phyloP scores from a whole-genome alignment of 2,113 vertebrate species.

The Aythya baeri region DNA sequence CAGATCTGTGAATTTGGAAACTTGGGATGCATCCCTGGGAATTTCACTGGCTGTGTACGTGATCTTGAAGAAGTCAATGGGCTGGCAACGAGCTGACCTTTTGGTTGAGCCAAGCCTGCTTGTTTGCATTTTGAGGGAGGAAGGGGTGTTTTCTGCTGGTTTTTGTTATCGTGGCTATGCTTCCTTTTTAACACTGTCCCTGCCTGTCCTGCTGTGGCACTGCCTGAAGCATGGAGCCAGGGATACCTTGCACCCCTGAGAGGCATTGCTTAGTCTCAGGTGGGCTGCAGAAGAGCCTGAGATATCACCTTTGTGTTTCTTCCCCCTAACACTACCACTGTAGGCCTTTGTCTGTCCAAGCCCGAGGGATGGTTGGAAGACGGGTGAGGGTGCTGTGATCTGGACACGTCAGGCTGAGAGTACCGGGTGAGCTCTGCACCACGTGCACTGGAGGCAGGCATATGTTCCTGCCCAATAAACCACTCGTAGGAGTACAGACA shows the following conservation, averaged over 20 bases:
- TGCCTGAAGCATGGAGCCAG: background rate
- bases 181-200: background rate
- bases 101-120: background rate
- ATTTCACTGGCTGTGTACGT: background rate
- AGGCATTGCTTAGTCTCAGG: background rate
- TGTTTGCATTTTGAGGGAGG: background rate
- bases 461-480: background rate
- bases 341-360: background rate
- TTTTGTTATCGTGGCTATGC: background rate
- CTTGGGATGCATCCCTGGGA: background rate
- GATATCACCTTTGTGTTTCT: background rate
- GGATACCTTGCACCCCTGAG: accelerated
- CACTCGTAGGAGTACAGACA: background rate
- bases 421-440: background rate
- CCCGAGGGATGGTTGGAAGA: background rate
- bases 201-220: background rate
- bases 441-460: accelerated
- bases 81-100: background rate
- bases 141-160: background rate
- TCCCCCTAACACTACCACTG: too few species aligned
- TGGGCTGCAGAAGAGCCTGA: background rate
- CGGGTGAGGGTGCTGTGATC: background rate
- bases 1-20: background rate
- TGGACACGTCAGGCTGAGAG: background rate
- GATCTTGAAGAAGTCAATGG: background rate